Base-by-base conservation (phyloP, 2,888 invertebrate genomes). In the Pseudococcus longispinus region DNA sequence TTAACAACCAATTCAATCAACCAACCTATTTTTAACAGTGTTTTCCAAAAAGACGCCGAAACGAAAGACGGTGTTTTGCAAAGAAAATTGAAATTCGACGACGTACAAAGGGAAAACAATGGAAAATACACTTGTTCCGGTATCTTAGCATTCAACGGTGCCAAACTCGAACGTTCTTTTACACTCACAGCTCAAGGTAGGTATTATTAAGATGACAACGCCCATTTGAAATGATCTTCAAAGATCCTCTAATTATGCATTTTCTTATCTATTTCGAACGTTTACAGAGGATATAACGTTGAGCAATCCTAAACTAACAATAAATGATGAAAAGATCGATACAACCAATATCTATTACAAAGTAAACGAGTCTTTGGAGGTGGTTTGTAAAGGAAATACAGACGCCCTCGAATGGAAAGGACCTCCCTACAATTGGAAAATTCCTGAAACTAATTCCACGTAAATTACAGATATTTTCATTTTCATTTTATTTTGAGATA, bases 381-480 rank as follows among this genome's bases (percentile, higher is more conserved):
- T 65, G 2, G 37, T 65, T 20, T 85, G 85, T 23, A 85, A 37
- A 42, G 85, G 85, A 20, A 42, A 85, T 23, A 85, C 85, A 8
- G 85, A 85, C 3, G 9, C 44, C 18, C 23, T 85, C 23, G 70
- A 20, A 46, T 85, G 85, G 85, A 20, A n/a, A 15, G 85, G 85
- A 2, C 29, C 85, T 23, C 85, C 85, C 0, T n/a, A 85, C 26
- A 23, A 13, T 29, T 85, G 85, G 85, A 85, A 23, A 15, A 85
- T 85, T 23, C 42, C 85, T 11, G 85, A 85, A 74, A 37, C 13
- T 26, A 37, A 23, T 55, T 9, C 51, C 13, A 6, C 9, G 84
- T 84, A 60, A 55, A 20, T 60, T 46, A 13, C 4, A 23, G 11
- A 37, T 26, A 6, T 55, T 23, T 74, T 18, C 15, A 74, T 23